Evolutionary conservation across 2,888 invertebrate species (phyloP).

Genomic region (Drosophila tanythrix): DNA sequence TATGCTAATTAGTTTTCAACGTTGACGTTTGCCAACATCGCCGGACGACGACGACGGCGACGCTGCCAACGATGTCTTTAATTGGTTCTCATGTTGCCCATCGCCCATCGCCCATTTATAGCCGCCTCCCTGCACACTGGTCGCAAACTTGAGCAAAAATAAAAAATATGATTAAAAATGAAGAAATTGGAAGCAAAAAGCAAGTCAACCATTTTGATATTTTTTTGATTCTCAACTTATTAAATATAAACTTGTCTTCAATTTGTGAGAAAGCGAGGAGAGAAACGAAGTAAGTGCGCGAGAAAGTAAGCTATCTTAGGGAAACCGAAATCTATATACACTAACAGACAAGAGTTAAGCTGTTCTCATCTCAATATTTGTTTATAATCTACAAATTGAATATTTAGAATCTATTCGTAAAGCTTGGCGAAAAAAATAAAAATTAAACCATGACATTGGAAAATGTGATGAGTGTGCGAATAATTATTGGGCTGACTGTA

Average conservation of each 20-base stretch:
- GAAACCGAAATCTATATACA: not conserved
- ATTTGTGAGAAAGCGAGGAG: not conserved
- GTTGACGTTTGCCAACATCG: slow-evolving; percentile 80
- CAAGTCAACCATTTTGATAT: not conserved
- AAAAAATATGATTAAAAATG: not conserved
- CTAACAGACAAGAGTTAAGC: not conserved
- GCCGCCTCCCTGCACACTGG: not conserved
- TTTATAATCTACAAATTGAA: not conserved
- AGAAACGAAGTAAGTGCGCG: too few relatives aligned
- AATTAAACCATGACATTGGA: too few relatives aligned
- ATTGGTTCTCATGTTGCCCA: slow-evolving; percentile 83
- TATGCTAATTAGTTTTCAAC: slow-evolving; percentile 83
- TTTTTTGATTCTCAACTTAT: not conserved
- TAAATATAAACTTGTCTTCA: not conserved
- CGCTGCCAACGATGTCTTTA: slow-evolving; percentile 78
- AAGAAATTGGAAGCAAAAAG: not conserved
- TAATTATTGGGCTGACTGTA: not conserved
- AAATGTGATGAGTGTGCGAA: not conserved
- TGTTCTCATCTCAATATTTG: not conserved
- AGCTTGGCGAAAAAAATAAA: too few relatives aligned
- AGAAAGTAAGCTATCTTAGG: not conserved
- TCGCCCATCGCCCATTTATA: slow-evolving; percentile 47
- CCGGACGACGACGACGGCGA: slow-evolving; percentile 43
- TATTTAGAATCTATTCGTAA: not conserved
- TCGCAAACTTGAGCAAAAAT: not conserved